Base-by-base conservation (phyloP, 1,140 invertebrate species). In the Leptopilina clavipes region DNA sequence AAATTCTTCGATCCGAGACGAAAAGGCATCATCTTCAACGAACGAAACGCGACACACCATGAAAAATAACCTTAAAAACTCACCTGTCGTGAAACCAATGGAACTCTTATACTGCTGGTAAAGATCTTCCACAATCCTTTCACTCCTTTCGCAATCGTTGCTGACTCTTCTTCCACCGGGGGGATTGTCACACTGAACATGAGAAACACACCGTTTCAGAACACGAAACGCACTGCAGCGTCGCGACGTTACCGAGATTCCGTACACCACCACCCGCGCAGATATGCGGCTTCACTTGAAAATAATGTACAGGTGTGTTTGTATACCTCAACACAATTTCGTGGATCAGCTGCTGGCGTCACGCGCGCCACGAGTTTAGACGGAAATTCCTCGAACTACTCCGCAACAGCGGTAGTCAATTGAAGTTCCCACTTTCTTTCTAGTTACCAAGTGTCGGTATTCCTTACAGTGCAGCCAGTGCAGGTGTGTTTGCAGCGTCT, bases 261-360 rank as follows among this genome's bases (percentile, higher is more conserved):
- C 52, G n/a, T 18, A 43, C 37, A 40, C 77, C 71, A 70, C 71
- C 74, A 80, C 78, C 76, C 76, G 78, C 73, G 76, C 78, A 45
- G 78, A 52, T 70, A 76, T 74, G 70, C 71, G 37, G 73, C 75
- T n/a, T n/a, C n/a, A n/a, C n/a, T 59, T 76, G 72, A 74, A 77
- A 74, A 81, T 76, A 77, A 75, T 77, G 81, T 78, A 76, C 71
- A 73, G 78, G 72, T 72, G 40, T 43, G 48, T 52, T 52, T 17
- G 48, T 52, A 40, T 40, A 52, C 48, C n/a, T 76, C 77, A 78
- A 73, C 76, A 71, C 84, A 59, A 76, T 75, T 54, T 74, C 74
- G 79, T 82, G 81, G 86, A 87, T 88, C 87, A 88, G 86, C 86
- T 88, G 86, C 83, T 77, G 86, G 85, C 86, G 81, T 44, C 54